Evolutionary conservation across 2,797 vertebrate genomes (phyloP).

Genomic region (Tenualosa thibaudeaui): DNA sequence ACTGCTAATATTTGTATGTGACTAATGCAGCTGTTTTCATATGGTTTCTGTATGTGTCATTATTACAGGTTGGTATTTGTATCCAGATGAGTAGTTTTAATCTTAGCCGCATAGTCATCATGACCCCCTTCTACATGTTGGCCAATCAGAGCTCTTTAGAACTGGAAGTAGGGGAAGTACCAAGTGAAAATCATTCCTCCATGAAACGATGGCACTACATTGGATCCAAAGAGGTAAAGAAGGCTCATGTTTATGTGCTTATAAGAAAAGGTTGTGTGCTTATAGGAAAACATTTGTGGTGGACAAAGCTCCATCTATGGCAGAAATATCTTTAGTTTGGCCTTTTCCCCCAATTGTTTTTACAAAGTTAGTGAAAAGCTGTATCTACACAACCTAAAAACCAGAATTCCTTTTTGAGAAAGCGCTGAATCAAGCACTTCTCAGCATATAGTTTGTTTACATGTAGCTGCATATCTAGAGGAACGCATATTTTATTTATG

Average conservation of each 20-base stretch:
- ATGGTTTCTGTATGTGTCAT: background rate
- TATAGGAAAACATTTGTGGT: no score
- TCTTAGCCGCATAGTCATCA: constrained; percentile 87
- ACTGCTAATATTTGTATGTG: background rate
- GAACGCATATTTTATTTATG: no score
- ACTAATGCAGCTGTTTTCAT: background rate
- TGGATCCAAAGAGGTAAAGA: constrained; percentile 80
- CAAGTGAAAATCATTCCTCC: constrained; percentile 61
- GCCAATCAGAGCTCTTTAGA: constrained; percentile 91
- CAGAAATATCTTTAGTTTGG: no score
- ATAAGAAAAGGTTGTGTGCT: background rate
- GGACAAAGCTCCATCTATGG: no score
- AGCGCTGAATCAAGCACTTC: no score
- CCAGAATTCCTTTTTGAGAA: no score
- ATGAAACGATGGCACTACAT: constrained; percentile 88
- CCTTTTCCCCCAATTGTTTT: no score
- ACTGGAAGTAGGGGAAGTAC: constrained; percentile 90
- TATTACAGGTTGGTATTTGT: constrained; percentile 86
- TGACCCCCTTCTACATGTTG: constrained; percentile 93
- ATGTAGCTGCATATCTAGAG: no score
- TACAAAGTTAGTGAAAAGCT: no score
- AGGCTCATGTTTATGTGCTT: background rate
- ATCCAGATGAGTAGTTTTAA: constrained; percentile 97
- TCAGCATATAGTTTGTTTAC: no score
- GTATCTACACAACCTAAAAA: no score